Conservation (phyloP, 92 coral and sea anemone species). For the Micromussa lordhowensis region DNA sequence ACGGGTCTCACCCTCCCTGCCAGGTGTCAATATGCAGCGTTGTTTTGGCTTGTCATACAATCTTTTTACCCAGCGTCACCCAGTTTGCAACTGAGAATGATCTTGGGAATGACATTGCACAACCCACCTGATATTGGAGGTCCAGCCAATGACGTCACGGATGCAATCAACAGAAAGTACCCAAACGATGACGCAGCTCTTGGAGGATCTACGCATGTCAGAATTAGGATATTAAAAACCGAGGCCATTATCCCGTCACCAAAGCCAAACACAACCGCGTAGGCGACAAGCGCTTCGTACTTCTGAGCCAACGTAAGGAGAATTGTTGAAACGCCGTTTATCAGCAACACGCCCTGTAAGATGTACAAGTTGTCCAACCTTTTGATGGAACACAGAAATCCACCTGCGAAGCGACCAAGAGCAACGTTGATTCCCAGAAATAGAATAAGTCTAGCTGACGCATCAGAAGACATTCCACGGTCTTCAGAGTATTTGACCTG, state of each 20-base stretch:
- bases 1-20: too few species aligned
- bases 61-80: too few species aligned
- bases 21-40: not conserved
- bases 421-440: slow-evolving; percentile 40
- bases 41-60: not conserved
- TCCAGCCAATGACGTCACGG: slow-evolving; percentile 3
- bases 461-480: slow-evolving; percentile 41
- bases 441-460: slow-evolving; percentile 33
- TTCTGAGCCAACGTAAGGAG: slow-evolving; percentile 22
- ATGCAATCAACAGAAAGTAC: not conserved
- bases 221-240: slow-evolving; percentile 21
- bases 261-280: slow-evolving; percentile 49
- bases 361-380: slow-evolving; percentile 35
- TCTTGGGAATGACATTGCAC: not conserved
- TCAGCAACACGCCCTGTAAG: slow-evolving; percentile 32
- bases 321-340: slow-evolving; percentile 26
- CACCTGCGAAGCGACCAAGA: slow-evolving; percentile 44
- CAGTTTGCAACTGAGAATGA: too few species aligned
- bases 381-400: slow-evolving; percentile 31
- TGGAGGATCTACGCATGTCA: slow-evolving; percentile 33
- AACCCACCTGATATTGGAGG: slow-evolving; percentile 4
- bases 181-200: slow-evolving; percentile 6
- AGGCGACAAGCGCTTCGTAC: slow-evolving; percentile 32
- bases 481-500: slow-evolving; percentile 46
- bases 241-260: slow-evolving; percentile 40